Percentiles rank a stretch among this genome's conserved stretches.
These are phyloP conservation scores for Pholis gunnellus DNA, from an alignment of 2,113 vertebrate genomes.

Conservation along the genomic window DNA sequence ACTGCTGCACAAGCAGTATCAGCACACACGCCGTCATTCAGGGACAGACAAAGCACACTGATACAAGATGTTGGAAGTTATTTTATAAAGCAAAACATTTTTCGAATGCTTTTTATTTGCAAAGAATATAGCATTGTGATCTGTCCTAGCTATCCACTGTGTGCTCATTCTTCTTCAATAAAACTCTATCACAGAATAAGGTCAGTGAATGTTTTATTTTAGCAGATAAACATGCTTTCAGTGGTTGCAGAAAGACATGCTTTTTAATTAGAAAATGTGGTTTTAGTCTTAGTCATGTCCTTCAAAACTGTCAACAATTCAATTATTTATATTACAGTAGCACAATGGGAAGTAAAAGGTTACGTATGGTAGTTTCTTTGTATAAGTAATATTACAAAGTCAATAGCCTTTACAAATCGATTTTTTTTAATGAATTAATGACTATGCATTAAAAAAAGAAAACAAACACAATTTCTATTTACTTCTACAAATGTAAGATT, in stretches of 20 bases:
- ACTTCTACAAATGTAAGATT: background rate
- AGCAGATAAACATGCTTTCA: background rate
- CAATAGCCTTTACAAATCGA: background rate
- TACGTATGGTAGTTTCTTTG: background rate
- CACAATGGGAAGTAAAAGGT: background rate
- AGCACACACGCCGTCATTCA: conserved; percentile 27
- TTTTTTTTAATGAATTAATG: background rate
- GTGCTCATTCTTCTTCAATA: conserved; percentile 65
- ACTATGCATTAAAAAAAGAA: background rate
- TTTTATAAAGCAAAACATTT: conserved; percentile 36
- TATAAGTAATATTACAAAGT: background rate
- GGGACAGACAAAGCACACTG: conserved; percentile 18
- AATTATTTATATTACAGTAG: background rate
- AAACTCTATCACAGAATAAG: conserved; percentile 60
- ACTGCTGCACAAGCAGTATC: conserved; percentile 77
- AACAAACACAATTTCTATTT: background rate
- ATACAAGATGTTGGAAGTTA: conserved; percentile 11
- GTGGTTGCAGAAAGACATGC: background rate
- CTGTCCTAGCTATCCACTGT: conserved; percentile 37
- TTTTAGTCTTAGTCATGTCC: background rate
- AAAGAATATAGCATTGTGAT: conserved; percentile 30
- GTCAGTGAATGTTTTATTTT: conserved; percentile 60
- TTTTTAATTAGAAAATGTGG: background rate
- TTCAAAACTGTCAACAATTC: background rate
- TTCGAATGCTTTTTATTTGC: conserved; percentile 50